These are phyloP conservation scores for Zeus faber DNA, from an alignment of 2,113 vertebrate species.

Conservation along the genomic window DNA sequence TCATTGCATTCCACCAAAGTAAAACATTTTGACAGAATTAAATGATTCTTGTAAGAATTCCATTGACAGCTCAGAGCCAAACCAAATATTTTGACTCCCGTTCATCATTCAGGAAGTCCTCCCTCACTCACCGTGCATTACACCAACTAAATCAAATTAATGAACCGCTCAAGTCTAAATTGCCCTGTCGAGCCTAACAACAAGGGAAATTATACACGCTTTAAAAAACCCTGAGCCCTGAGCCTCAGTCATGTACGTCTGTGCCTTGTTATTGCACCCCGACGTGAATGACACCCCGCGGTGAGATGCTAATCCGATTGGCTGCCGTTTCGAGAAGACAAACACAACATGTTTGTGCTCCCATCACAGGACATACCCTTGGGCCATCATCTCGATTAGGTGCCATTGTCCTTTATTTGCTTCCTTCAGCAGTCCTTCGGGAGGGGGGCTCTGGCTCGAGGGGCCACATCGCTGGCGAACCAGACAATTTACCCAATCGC, in stretches of 20 bases:
- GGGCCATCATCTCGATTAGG: slow-evolving; percentile 48
- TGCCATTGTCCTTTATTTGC: slow-evolving; percentile 47
- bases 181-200: slow-evolving; percentile 6
- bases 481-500: slow-evolving; percentile 57
- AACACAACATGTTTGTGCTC: slow-evolving; percentile 42
- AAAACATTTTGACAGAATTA: too few relatives aligned
- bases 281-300: slow-evolving; percentile 36
- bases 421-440: slow-evolving; percentile 44
- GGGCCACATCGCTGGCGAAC: slow-evolving; percentile 26
- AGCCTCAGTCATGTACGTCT: slow-evolving; percentile 13
- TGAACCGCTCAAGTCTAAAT: too few relatives aligned
- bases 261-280: slow-evolving; percentile 29
- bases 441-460: slow-evolving; percentile 33
- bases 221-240: slow-evolving; percentile 13
- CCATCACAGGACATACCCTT: slow-evolving; percentile 32
- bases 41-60: too few relatives aligned
- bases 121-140: too few relatives aligned
- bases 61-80: too few relatives aligned
- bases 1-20: too few relatives aligned
- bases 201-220: slow-evolving; percentile 14
- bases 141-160: too few relatives aligned
- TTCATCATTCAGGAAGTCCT: too few relatives aligned
- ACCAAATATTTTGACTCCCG: too few relatives aligned
- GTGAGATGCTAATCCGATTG: slow-evolving; percentile 53
- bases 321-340: slow-evolving; percentile 39